Evolutionary conservation across 2,888 invertebrate genomes (phyloP).

Genomic region (Drosophila affinis): DNA sequence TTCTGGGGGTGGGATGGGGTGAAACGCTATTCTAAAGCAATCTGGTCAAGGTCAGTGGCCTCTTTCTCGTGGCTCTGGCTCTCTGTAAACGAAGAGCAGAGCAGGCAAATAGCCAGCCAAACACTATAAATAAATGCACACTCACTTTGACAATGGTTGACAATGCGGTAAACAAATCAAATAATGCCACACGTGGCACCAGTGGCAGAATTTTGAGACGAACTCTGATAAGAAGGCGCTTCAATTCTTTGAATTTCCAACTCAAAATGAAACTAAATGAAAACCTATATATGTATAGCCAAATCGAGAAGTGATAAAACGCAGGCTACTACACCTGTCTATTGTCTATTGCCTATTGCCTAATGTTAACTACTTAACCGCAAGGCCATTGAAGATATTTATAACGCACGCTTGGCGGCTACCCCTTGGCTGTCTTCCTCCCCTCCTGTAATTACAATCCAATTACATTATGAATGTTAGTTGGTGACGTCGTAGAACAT

Average conservation of each 20-base stretch:
- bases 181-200: conserved; percentile 47
- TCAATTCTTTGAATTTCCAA: background rate
- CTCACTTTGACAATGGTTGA: conserved; percentile 12
- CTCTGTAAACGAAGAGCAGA: conserved; percentile 1
- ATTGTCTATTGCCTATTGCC: background rate
- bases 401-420: conserved; percentile 21
- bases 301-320: conserved; percentile 8
- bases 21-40: conserved; percentile 17
- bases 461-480: conserved; percentile 56
- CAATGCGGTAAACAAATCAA: conserved; percentile 38
- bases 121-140: conserved; percentile 44
- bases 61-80: background rate
- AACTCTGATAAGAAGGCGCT: background rate
- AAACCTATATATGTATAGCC: too few relatives aligned
- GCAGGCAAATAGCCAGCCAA: background rate
- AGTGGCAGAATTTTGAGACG: background rate
- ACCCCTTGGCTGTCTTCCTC: background rate
- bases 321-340: background rate
- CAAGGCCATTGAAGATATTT: conserved; percentile 1
- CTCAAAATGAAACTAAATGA: background rate
- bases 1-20: conserved; percentile 3
- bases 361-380: background rate
- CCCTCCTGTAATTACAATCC: conserved; percentile 36
- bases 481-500: conserved; percentile 20
- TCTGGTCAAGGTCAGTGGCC: conserved; percentile 17